These are phyloP conservation scores for Macrosiphum euphorbiae DNA, from an alignment of 2,888 invertebrate genomes.

Conservation along the genomic window DNA sequence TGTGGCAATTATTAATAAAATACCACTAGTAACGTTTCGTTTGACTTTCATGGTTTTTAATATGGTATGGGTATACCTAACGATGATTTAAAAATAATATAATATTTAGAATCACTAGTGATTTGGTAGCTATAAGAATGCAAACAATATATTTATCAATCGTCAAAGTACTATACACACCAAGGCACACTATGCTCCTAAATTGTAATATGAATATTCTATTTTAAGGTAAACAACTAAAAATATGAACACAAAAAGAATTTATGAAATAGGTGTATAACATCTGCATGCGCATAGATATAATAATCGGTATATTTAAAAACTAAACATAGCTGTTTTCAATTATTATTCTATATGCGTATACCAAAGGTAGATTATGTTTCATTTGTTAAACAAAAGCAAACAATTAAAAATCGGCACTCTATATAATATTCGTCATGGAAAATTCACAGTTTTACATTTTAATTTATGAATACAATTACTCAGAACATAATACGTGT, in stretches of 20 bases:
- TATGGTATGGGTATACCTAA: background rate
- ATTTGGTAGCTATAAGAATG: background rate
- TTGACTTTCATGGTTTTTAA: background rate
- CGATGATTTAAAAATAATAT: background rate
- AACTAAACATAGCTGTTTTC: background rate
- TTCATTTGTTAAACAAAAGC: background rate
- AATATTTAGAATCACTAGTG: background rate
- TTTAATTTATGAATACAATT: no score
- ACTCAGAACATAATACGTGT: no score
- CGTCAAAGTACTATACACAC: background rate
- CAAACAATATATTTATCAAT: background rate
- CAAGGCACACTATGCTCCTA: background rate
- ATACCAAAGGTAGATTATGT: background rate
- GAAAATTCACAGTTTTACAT: no score
- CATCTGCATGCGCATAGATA: background rate
- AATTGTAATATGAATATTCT: background rate
- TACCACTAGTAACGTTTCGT: background rate
- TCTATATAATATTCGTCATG: background rate
- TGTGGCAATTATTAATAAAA: background rate
- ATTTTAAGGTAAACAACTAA: background rate
- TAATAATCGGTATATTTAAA: background rate
- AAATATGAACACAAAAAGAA: background rate
- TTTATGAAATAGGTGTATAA: background rate
- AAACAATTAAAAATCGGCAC: background rate
- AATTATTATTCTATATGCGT: background rate